These are phyloP conservation scores for Drosophila grimshawi DNA, from an alignment of 1,140 invertebrate genomes.

Conservation along the genomic window DNA sequence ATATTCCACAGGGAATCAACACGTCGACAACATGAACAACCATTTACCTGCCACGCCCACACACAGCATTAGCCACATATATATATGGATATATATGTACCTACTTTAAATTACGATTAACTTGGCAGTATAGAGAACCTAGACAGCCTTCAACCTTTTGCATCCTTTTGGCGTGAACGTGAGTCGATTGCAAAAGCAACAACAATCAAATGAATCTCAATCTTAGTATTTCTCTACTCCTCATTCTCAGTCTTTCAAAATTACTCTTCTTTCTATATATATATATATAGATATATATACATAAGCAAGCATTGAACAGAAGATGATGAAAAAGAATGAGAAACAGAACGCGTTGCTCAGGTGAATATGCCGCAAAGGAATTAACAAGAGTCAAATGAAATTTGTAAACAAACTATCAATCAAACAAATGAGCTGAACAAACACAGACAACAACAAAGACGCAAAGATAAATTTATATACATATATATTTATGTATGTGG, in stretches of 20 bases:
- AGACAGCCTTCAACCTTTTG: constrained; percentile 40
- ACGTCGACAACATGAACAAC: constrained; percentile 20
- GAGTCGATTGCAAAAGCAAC: constrained; percentile 65
- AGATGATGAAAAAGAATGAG: constrained; percentile 26
- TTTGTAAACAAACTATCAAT: constrained; percentile 80
- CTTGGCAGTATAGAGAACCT: constrained; percentile 2
- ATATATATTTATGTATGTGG: not conserved
- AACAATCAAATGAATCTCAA: constrained; percentile 74
- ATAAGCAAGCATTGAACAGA: constrained; percentile 32
- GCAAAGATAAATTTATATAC: not conserved
- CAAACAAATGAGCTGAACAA: constrained; percentile 61
- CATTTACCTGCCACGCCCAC: constrained; percentile 40
- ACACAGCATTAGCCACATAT: constrained; percentile 17
- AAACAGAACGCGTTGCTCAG: constrained; percentile 40
- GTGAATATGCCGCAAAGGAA: constrained; percentile 40
- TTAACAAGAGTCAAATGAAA: constrained; percentile 62
- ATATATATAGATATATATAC: constrained; percentile 3
- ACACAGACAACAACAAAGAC: constrained; percentile 22
- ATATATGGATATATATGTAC: not conserved
- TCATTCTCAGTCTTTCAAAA: constrained; percentile 12
- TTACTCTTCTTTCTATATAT: constrained; percentile 6
- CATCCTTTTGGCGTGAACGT: constrained; percentile 59
- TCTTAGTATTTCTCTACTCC: constrained; percentile 36
- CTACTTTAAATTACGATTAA: constrained; percentile 47
- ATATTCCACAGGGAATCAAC: constrained; percentile 10